Evolutionary conservation across 2,888 invertebrate species (phyloP).

Genomic region (Zaprionus obscuricornis): DNA sequence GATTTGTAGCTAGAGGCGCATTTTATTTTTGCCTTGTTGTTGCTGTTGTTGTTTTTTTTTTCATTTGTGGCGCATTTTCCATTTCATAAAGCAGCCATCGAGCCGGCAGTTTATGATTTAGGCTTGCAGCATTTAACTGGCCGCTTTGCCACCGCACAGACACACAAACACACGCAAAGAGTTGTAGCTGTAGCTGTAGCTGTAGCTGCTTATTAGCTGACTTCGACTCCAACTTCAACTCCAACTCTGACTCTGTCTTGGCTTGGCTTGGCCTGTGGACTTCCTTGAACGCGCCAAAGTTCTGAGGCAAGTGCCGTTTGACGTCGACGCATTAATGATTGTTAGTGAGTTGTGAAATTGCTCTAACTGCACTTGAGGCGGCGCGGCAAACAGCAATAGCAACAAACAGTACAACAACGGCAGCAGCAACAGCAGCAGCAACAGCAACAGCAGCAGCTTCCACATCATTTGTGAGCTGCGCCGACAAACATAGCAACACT

Average conservation of each 20-base stretch:
- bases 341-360: constrained; percentile 79
- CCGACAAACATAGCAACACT: no score
- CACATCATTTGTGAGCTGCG: constrained; percentile 74
- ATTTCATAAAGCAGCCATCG: constrained; percentile 73
- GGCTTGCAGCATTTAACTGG: constrained; percentile 52
- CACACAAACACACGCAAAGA: no score
- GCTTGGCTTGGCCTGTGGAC: constrained; percentile 53
- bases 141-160: constrained; percentile 18
- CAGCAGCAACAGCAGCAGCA: constrained; percentile 33
- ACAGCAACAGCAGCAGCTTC: constrained; percentile 47
- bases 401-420: no score
- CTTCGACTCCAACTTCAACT: no score
- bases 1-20: no score
- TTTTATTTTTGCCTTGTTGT: constrained; percentile 27
- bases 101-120: constrained; percentile 76
- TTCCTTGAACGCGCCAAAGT: constrained; percentile 68
- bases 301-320: constrained; percentile 62
- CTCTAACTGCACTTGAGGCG: constrained; percentile 74
- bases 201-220: no score
- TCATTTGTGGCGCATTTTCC: constrained; percentile 73
- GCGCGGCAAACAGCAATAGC: constrained; percentile 23
- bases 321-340: constrained; percentile 76
- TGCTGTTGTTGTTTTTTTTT: constrained; percentile 44
- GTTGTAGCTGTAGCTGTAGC: no score
- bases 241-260: no score